These are phyloP conservation scores for Melanogrammus aeglefinus DNA, from an alignment of 2,797 vertebrate species.

Conservation along the genomic window DNA sequence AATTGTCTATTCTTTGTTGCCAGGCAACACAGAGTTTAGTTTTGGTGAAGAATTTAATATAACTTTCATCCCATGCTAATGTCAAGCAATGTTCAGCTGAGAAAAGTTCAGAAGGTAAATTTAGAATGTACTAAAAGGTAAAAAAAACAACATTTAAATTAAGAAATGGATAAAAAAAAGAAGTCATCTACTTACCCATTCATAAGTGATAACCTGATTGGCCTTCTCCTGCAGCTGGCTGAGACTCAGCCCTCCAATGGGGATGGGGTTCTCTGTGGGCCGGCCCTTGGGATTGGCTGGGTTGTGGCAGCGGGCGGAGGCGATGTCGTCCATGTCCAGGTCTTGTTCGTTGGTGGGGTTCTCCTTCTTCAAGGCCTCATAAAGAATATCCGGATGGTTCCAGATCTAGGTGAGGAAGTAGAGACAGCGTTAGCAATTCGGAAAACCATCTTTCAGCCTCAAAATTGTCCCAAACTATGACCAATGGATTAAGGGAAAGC, in stretches of 20 bases:
- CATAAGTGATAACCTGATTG: slow-evolving; percentile 94
- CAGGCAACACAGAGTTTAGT: background rate
- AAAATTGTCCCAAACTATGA: background rate
- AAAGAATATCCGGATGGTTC: slow-evolving; percentile 97
- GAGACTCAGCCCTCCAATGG: slow-evolving; percentile 82
- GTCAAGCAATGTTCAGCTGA: background rate
- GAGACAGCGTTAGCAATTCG: background rate
- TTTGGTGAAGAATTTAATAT: background rate
- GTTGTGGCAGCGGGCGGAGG: slow-evolving; percentile 67
- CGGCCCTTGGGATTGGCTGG: slow-evolving; percentile 78
- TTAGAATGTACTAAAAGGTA: background rate
- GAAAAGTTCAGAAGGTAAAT: background rate
- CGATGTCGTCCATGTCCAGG: slow-evolving; percentile 91
- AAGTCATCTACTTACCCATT: slow-evolving; percentile 82
- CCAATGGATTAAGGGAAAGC: background rate
- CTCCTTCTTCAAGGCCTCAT: slow-evolving; percentile 93
- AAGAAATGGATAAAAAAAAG: background rate
- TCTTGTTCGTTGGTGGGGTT: slow-evolving; percentile 92
- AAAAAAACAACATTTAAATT: background rate
- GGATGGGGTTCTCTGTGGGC: slow-evolving; percentile 75
- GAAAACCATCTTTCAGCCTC: background rate
- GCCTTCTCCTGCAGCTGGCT: slow-evolving; percentile 89
- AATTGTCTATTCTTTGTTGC: background rate
- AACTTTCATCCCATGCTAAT: background rate
- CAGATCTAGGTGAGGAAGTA: slow-evolving; percentile 79